Conservation (phyloP, 2,888 invertebrate species). For the Apantesis nais region DNA sequence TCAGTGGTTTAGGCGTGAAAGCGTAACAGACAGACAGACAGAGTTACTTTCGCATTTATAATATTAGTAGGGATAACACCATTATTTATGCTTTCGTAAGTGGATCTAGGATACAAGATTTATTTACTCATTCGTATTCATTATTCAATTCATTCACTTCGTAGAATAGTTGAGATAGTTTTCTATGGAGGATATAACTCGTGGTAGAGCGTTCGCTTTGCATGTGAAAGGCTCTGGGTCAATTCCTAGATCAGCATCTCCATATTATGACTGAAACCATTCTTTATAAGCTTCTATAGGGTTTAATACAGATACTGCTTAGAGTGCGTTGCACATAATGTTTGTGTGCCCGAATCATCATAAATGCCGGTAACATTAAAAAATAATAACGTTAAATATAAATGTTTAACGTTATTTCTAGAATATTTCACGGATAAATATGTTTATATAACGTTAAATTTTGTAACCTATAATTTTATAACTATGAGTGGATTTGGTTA, state of each 20-base stretch:
- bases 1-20: too few relatives aligned
- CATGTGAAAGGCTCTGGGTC: constrained; percentile 99
- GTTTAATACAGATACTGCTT: not conserved
- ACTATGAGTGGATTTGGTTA: too few relatives aligned
- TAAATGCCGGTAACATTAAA: too few relatives aligned
- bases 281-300: not conserved
- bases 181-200: constrained; percentile 89
- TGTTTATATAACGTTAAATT: not conserved
- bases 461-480: too few relatives aligned
- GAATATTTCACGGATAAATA: not conserved
- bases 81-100: not conserved
- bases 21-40: too few relatives aligned
- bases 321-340: not conserved
- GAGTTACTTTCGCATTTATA: too few relatives aligned
- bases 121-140: not conserved
- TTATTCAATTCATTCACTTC: not conserved
- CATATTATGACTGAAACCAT: constrained; percentile 62
- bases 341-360: not conserved
- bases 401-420: not conserved
- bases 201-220: constrained; percentile 99
- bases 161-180: not conserved
- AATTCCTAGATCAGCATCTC: constrained; percentile 98
- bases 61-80: not conserved
- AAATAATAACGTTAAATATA: too few relatives aligned
- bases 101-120: not conserved